Evolutionary conservation across 2,888 invertebrate species (phyloP), one percentile per base, ranked within the genome.

Genomic region (Pandemis cinnamomeana): DNA sequence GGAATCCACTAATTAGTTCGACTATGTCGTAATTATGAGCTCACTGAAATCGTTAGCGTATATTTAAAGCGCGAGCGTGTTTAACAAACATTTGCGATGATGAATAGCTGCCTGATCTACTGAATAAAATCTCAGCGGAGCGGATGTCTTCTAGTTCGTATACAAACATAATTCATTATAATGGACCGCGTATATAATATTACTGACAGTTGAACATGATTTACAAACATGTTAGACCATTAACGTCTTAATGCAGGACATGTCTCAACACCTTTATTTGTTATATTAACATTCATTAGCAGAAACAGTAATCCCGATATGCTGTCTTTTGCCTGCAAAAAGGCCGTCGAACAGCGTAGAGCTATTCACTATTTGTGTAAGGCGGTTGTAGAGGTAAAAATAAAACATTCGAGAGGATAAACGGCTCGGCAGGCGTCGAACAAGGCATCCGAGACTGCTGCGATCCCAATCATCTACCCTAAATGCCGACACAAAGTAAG

Each of bases 401-500:
- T 67, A 71, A 74, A 70, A 62, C 70, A 61, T 36, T 74, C 44
- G 46, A 77, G 81, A 83, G 81, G 80, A 80, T 80, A 84, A 86
- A 84, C 79, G 81, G 83, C 83, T 80, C 79, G 80, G 80, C 79
- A 82, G 83, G 84, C 83, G 83, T 81, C 86, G 85, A 85, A 87
- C 86, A 87, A 84, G 75, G 74, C 74, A 67, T 83, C 83, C 81
- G 82, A 81, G 85, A 86, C 86, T 85, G 83, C 84, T 85, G 83
- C 87, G 84, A 87, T 89, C 86, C 82, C 87, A 88, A 90, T 91
- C 88, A 89, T 88, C 78, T 78, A 84, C 85, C 87, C 87, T 91
- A 90, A 92, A 91, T 89, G 89, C 83, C 89, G 87, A 86, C 89
- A 90, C 89, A 90, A 90, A 91, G 91, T 91, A 83, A 90, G 89